Percentiles rank a stretch among this genome's conserved stretches.
phyloP scores from a whole-genome alignment of 1,140 invertebrate genomes.

The Antheraea mylitta region DNA sequence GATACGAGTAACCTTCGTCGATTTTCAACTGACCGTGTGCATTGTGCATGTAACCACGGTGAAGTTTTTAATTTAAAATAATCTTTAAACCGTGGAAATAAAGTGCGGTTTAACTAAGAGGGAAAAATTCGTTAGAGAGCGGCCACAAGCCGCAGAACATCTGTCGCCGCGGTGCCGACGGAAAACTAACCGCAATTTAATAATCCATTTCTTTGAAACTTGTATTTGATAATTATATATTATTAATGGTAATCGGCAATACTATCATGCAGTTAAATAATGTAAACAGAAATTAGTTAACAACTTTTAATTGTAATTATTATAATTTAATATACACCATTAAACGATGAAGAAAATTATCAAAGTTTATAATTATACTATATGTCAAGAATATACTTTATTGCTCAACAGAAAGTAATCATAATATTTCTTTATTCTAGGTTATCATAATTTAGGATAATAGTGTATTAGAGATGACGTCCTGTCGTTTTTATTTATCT shows the following conservation, averaged over 20 bases:
- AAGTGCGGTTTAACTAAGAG: slow-evolving; percentile 10
- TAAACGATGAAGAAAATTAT: too few species aligned
- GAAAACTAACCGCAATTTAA: slow-evolving; percentile 40
- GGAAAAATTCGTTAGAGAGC: slow-evolving; percentile 1
- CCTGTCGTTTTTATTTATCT: too few species aligned
- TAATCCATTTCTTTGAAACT: slow-evolving; percentile 31
- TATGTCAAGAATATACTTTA: too few species aligned
- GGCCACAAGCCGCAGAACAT: slow-evolving; percentile 41
- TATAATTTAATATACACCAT: background rate
- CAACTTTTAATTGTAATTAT: too few species aligned
- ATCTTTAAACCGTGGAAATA: slow-evolving; percentile 23
- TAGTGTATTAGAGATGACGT: too few species aligned
- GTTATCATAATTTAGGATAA: too few species aligned
- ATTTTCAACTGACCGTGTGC: slow-evolving; percentile 14
- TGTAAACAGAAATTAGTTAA: background rate
- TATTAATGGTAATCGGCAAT: background rate
- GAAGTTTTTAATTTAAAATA: background rate
- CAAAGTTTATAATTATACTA: too few species aligned
- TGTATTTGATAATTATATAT: background rate
- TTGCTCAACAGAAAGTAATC: too few species aligned
- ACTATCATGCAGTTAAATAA: background rate
- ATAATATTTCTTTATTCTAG: too few species aligned
- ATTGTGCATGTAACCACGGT: background rate
- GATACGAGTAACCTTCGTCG: background rate
- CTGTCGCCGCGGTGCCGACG: slow-evolving; percentile 38